Evolutionary conservation across 2,113 vertebrate genomes (phyloP), one percentile per base, ranked within the genome.

Genomic region (Siniperca chuatsi): DNA sequence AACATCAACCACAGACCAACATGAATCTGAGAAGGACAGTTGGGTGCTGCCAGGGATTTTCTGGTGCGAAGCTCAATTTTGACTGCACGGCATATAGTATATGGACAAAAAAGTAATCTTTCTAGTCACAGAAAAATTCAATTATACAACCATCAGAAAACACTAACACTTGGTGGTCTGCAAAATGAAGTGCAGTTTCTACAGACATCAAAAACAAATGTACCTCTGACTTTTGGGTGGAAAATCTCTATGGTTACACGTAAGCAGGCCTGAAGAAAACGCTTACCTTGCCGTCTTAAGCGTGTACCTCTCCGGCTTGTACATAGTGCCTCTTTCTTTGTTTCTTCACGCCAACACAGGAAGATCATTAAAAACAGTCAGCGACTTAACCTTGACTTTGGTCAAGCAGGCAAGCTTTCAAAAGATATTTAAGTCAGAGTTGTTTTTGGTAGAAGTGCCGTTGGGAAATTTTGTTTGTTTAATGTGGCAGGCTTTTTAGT

Each of bases 1-100:
- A 88, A 85, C 86, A 85, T 52, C 81, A 80, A 82, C 84, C 90
- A 78, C 87, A 92, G 78, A 46, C 82, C 81, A 48, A 71, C 35
- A 73, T 65, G 70, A 87, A 67, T 21, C 13, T 4, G 54, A 82
- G 69, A 58, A 13, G 67, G 55, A 78, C 20, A 50, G 58, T 1
- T 29, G 46, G 66, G 54, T 16, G 52, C 62, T 80, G 58, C 68
- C 48, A 23, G 25, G 18, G 75, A 74, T 68, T 83, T 85, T 64
- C 44, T 74, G 54, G 4, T 21, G 69, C 4, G 7, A 81, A 79
- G 21, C 57, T 78, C 35, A 50, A 68, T 42, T 65, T 48, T 58
- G 54, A 76, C 61, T 61, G 61, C 66, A 81, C 58, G 50, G 20
- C 60, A 35, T 21, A 64, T 5, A n/a, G 12, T 29, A 10, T 10